phyloP scores from a whole-genome alignment of 2,797 vertebrate genomes.

The Aselliscus stoliczkanus region DNA sequence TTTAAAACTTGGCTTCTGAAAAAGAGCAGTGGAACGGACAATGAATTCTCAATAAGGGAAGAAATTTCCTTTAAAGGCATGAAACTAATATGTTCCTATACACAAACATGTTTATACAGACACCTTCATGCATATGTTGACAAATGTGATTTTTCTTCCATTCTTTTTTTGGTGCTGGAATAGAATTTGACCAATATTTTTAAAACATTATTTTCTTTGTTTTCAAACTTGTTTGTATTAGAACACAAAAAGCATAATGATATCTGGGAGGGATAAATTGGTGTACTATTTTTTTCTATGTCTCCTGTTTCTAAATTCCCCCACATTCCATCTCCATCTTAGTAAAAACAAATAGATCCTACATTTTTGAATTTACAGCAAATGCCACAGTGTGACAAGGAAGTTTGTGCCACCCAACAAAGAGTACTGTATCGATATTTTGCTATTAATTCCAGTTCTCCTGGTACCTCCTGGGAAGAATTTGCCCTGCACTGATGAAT shows the following conservation, averaged over 20 bases:
- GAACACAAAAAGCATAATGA: neutral
- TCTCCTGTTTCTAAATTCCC: neutral
- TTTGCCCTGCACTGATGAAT: neutral
- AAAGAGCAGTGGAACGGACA: neutral
- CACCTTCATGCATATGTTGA: neutral
- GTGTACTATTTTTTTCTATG: neutral
- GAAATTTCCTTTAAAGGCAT: neutral
- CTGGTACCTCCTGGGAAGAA: neutral
- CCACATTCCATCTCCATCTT: neutral
- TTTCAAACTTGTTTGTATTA: neutral
- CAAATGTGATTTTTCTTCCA: neutral
- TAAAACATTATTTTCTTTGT: neutral
- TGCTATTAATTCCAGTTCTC: neutral
- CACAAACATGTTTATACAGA: neutral
- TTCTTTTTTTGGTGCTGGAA: neutral
- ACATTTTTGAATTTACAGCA: neutral
- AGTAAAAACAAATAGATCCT: neutral
- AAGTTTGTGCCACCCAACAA: neutral
- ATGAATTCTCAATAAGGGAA: neutral
- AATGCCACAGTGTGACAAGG: neutral
- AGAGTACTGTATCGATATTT: neutral
- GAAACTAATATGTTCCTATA: neutral
- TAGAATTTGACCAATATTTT: neutral
- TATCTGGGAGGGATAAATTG: neutral
- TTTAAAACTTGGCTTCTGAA: constrained; percentile 22